Conservation (phyloP, 2,888 invertebrate genomes). For the Octonoba sinensis region DNA sequence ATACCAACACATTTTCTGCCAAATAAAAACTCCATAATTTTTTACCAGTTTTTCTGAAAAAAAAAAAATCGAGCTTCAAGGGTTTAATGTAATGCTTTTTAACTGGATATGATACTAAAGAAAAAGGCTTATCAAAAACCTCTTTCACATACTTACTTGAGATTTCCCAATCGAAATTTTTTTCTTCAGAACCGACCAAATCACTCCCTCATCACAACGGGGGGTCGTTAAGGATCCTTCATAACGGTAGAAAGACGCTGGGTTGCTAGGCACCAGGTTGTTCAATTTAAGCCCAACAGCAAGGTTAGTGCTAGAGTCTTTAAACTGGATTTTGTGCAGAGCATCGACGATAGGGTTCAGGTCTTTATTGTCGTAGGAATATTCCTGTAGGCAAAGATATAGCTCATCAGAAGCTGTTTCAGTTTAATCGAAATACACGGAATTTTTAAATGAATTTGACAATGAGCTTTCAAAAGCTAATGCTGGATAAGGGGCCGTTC, state of each 20-base stretch:
- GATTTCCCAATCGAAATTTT: neutral
- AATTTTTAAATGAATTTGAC: no score
- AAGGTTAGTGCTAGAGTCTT: neutral
- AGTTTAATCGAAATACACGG: no score
- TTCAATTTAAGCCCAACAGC: neutral
- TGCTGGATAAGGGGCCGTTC: no score
- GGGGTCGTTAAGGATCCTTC: slow-evolving; percentile 36
- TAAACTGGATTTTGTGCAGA: slow-evolving; percentile 14
- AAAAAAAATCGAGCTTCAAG: no score
- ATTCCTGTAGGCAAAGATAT: neutral
- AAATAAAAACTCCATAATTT: no score
- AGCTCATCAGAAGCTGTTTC: no score
- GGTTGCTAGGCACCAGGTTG: slow-evolving; percentile 20
- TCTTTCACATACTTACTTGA: slow-evolving; percentile 8
- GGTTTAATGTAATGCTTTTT: no score
- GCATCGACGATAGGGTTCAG: neutral
- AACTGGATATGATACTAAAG: no score
- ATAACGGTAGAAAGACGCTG: slow-evolving; percentile 21
- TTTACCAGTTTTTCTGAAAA: no score
- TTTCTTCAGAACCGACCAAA: slow-evolving; percentile 8
- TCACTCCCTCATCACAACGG: slow-evolving; percentile 19
- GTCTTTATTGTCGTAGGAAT: neutral
- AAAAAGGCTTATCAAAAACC: no score
- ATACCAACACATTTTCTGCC: no score
- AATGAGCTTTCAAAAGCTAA: no score